A percentile compares a stretch with the other conserved stretches of the same genome.
phyloP scores from a whole-genome alignment of 1,140 invertebrate species.

The Sitobion miscanthi region DNA sequence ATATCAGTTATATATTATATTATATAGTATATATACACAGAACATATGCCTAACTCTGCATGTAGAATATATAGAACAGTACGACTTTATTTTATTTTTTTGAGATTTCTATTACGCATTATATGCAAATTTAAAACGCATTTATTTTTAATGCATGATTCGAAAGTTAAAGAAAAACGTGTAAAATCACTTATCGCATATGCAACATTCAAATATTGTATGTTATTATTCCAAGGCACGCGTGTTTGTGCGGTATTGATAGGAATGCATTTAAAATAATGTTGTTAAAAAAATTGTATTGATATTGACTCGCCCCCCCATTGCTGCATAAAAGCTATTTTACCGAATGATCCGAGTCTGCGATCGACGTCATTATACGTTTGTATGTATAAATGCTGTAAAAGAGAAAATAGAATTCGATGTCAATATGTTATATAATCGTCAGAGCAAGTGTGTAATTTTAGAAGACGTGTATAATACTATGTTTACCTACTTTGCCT shows the following conservation, averaged over 20 bases:
- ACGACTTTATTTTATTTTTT: not conserved
- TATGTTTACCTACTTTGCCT: slow-evolving; percentile 1
- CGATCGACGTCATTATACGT: not conserved
- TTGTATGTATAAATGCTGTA: not conserved
- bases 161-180: slow-evolving; percentile 33
- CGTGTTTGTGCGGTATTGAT: not conserved
- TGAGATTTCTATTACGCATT: not conserved
- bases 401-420: not conserved
- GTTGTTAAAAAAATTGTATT: not conserved
- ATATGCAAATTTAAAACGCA: not conserved
- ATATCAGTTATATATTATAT: not conserved
- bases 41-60: not conserved
- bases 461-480: not conserved
- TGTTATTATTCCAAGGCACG: not conserved
- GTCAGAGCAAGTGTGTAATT: not conserved
- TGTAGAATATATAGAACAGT: not conserved
- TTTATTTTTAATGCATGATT: not conserved
- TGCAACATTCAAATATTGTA: not conserved
- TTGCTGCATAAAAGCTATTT: not conserved
- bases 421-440: not conserved
- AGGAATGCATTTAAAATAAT: not conserved
- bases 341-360: not conserved
- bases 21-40: not conserved
- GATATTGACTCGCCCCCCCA: not conserved
- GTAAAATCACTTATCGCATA: not conserved